phyloP scores from a whole-genome alignment of 1,140 invertebrate genomes.

The Pogonomyrmex californicus region DNA sequence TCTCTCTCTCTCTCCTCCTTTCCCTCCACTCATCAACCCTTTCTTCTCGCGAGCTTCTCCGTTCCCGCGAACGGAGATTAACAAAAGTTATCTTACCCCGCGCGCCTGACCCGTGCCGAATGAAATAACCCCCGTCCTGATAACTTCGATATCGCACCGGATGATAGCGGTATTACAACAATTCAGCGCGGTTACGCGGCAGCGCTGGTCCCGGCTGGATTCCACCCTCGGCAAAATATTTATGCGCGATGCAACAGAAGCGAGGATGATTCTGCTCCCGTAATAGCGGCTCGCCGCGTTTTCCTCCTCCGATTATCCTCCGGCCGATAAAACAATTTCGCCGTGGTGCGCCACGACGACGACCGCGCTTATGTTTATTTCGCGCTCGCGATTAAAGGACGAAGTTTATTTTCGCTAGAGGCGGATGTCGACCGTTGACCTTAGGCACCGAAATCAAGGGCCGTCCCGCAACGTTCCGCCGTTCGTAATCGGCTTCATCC shows the following conservation, averaged over 20 bases:
- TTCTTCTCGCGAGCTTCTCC: too few species aligned
- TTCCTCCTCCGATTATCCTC: conserved; percentile 7
- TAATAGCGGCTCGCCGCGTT: background rate
- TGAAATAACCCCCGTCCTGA: conserved; percentile 68
- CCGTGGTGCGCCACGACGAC: too few species aligned
- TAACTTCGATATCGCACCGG: conserved; percentile 55
- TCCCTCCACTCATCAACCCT: background rate
- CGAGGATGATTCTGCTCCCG: background rate
- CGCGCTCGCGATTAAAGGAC: background rate
- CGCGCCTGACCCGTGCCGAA: conserved; percentile 68
- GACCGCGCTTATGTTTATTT: background rate
- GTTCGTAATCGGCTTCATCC: conserved; percentile 63
- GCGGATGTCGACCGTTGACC: conserved; percentile 78
- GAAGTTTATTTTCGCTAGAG: conserved; percentile 33
- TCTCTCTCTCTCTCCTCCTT: background rate
- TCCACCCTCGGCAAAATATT: conserved; percentile 61
- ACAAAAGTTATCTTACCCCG: conserved; percentile 60
- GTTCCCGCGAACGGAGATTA: conserved; percentile 39
- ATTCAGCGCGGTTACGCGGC: conserved; percentile 67
- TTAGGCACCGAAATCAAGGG: conserved; percentile 82
- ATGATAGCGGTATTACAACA: conserved; percentile 68
- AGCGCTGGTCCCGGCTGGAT: background rate
- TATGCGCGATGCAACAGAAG: conserved; percentile 12
- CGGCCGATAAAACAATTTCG: conserved; percentile 1
- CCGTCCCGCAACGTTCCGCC: conserved; percentile 53